Conservation (phyloP, 2,888 invertebrate species). For the Psococerastis gibbosa region DNA sequence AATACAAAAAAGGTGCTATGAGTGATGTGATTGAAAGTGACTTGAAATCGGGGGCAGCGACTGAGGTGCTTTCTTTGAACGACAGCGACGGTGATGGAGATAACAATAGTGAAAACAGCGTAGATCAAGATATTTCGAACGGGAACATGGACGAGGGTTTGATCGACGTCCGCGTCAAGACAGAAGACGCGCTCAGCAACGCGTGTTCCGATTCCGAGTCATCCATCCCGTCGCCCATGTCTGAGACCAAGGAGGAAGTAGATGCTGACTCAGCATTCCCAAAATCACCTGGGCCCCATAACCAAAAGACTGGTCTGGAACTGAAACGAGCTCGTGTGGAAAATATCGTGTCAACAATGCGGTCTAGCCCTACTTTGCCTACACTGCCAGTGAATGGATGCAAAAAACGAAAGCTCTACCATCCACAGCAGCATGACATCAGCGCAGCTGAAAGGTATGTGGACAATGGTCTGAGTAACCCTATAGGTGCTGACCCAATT, state of each 20-base stretch:
- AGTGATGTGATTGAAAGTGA: conserved; percentile 13
- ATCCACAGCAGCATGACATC: conserved; percentile 77
- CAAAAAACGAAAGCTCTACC: conserved; percentile 88
- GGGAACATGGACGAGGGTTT: conserved; percentile 12
- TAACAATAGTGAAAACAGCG: conserved; percentile 14
- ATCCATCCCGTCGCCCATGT: conserved; percentile 16
- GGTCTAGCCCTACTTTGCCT: conserved; percentile 59
- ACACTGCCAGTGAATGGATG: conserved; percentile 69
- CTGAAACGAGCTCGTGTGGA: conserved; percentile 86
- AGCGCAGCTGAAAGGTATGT: conserved; percentile 42
- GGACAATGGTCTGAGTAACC: conserved; percentile 36
- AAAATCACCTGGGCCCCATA: conserved; percentile 3
- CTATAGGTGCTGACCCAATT: conserved; percentile 35
- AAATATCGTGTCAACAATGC: conserved; percentile 87
- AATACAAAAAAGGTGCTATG: conserved; percentile 11
- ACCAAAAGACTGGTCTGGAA: conserved; percentile 28
- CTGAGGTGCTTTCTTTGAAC: conserved; percentile 10
- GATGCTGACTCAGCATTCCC: conserved; percentile 12
- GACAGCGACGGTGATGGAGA: conserved; percentile 14
- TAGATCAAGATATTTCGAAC: conserved; percentile 12
- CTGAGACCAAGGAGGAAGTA: conserved; percentile 16
- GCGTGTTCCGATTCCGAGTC: conserved; percentile 16
- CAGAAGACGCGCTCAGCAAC: conserved; percentile 11
- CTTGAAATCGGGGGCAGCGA: not conserved
- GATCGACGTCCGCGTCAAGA: conserved; percentile 11